Evolutionary conservation across 2,113 vertebrate species (phyloP), one percentile per base, ranked within the genome.

Genomic region (Riparia riparia): DNA sequence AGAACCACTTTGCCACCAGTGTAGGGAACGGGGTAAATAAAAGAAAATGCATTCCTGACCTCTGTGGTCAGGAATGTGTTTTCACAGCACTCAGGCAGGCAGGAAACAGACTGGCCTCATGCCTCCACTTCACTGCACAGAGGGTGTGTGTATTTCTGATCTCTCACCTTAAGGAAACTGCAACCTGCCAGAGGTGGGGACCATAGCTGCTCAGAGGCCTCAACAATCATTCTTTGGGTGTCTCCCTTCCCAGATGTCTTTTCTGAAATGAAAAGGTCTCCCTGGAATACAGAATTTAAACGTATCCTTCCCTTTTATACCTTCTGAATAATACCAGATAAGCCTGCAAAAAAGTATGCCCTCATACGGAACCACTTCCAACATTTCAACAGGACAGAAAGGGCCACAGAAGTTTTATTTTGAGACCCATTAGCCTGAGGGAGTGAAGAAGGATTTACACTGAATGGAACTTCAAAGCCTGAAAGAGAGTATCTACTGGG

Each of bases 1-100:
- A 83, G 6, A 76, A 3, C 14, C 32, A 20, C 0, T 0, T 1
- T 61, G 49, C 49, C 80, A 58, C 44, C 1, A 1, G 28, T 26
- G 53, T 0, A 20, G 2, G 20, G 28, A 82, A 91, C 73, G 19
- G 2, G 1, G 12, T 44, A 50, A 58, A 64, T 25, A 41, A 68
- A 76, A 77, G n/a, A 47, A 79, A 91, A 88, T 7, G 18, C 17
- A 51, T 16, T 56, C 25, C 10, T 37, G 12, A n/a, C 15, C 19
- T 16, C n/a, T 5, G 24, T 32, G n/a, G 44, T 41, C 58, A 54
- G 49, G 17, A 88, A 73, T 2, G 15, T 63, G 21, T 20, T 57
- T 76, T 71, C 47, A 42, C 19, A 7, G 68, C 47, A 80, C 28
- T 17, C 4, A 32, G 29, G 60, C 12, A 9, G 2, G 34, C 51